Conservation (phyloP, 1,140 invertebrate genomes). For the Hormaphis cornu region DNA sequence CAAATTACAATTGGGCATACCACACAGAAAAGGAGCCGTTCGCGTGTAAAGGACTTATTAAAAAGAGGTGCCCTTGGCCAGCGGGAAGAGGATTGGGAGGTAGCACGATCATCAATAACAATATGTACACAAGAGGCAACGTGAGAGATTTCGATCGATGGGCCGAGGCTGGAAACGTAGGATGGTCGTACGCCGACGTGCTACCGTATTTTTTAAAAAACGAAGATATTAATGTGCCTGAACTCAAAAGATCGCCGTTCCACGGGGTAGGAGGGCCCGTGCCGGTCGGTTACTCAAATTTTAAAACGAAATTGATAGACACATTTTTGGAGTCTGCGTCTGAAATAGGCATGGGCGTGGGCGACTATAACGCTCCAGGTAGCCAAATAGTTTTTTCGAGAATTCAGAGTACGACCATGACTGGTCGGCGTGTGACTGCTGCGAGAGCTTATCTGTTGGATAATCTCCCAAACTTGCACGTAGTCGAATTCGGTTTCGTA, state of each 20-base stretch:
- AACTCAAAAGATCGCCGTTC: constrained; percentile 45
- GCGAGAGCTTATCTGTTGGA: constrained; percentile 49
- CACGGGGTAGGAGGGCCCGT: constrained; percentile 51
- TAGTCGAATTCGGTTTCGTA: constrained; percentile 49
- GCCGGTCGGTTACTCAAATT: constrained; percentile 44
- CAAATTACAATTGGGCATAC: constrained; percentile 59
- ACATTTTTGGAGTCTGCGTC: constrained; percentile 55
- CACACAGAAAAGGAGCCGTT: constrained; percentile 43
- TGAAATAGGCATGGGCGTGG: constrained; percentile 48
- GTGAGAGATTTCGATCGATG: constrained; percentile 66
- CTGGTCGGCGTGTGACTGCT: constrained; percentile 48
- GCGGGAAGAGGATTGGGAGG: constrained; percentile 60
- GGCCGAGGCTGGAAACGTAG: constrained; percentile 55
- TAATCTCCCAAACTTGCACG: constrained; percentile 53
- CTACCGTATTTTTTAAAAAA: constrained; percentile 57
- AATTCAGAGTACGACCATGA: constrained; percentile 44
- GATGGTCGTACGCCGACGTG: constrained; percentile 58
- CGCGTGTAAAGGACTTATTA: constrained; percentile 48
- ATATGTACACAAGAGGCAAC: constrained; percentile 77
- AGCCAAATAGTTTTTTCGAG: constrained; percentile 46
- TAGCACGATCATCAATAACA: constrained; percentile 68
- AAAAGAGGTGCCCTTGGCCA: constrained; percentile 49
- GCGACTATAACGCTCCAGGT: constrained; percentile 57
- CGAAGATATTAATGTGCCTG: constrained; percentile 48
- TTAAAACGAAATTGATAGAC: constrained; percentile 47